Evolutionary conservation across 2,797 vertebrate genomes (phyloP).

Genomic region (Scyliorhinus canicula): DNA sequence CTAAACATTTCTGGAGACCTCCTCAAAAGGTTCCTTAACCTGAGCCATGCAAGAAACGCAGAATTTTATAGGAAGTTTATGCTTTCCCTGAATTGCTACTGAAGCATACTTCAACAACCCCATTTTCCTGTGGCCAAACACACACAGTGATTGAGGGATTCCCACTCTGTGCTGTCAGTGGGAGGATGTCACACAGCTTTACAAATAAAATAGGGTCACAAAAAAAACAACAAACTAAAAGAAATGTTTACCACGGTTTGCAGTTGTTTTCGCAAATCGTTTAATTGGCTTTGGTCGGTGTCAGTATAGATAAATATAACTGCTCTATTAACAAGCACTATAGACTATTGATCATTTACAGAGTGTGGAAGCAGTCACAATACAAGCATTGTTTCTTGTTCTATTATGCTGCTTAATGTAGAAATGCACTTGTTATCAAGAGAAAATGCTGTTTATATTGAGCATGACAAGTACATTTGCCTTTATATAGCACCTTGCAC

Average conservation of each 20-base stretch:
- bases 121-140: not conserved
- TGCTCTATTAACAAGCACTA: not conserved
- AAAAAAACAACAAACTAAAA: not conserved
- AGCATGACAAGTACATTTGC: not conserved
- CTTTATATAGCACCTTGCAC: not conserved
- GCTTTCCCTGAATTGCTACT: not conserved
- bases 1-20: not conserved
- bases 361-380: not conserved
- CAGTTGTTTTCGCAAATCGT: not conserved
- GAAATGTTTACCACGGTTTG: not conserved
- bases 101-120: not conserved
- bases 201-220: not conserved
- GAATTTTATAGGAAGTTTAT: not conserved
- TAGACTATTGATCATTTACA: not conserved
- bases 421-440: not conserved
- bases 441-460: not conserved
- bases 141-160: not conserved
- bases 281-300: not conserved
- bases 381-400: not conserved
- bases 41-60: too few relatives aligned
- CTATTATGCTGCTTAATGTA: not conserved
- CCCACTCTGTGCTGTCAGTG: not conserved
- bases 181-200: not conserved
- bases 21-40: not conserved
- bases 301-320: not conserved